A percentile compares a stretch with the other conserved stretches of the same genome.
Evolutionary conservation across 1,140 invertebrate genomes (phyloP).

Genomic region (Littorina saxatilis): DNA sequence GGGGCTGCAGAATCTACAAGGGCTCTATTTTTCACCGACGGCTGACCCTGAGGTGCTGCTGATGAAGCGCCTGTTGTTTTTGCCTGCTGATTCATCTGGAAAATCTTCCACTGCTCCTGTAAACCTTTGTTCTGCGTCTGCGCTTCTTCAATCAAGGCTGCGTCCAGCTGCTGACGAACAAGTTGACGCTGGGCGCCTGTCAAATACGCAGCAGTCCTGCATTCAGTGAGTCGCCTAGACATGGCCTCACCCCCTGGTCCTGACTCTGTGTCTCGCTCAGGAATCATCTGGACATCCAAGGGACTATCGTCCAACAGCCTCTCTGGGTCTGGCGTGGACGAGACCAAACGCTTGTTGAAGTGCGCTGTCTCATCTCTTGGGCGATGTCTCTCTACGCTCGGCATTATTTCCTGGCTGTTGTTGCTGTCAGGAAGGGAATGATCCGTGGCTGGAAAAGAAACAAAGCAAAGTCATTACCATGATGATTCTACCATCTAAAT

Average conservation of each 20-base stretch:
- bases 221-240: not conserved
- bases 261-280: not conserved
- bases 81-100: not conserved
- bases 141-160: constrained; percentile 13
- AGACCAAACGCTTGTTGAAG: constrained; percentile 59
- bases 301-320: constrained; percentile 26
- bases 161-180: constrained; percentile 24
- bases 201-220: not conserved
- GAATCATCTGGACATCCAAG: constrained; percentile 31
- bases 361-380: constrained; percentile 23
- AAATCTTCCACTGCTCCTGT: not conserved
- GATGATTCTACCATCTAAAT: too few species aligned
- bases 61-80: not conserved
- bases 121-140: not conserved
- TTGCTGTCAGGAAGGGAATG: not conserved
- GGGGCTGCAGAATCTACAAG: not conserved
- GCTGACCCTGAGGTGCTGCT: not conserved
- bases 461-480: too few species aligned
- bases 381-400: not conserved
- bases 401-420: not conserved
- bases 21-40: not conserved
- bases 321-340: constrained; percentile 63
- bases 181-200: constrained; percentile 13
- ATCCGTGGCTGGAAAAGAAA: not conserved
- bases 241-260: too few species aligned